Evolutionary conservation across 1,140 invertebrate genomes (phyloP), one percentile per base, ranked within the genome.

Genomic region (Panagrolaimus sp.): DNA sequence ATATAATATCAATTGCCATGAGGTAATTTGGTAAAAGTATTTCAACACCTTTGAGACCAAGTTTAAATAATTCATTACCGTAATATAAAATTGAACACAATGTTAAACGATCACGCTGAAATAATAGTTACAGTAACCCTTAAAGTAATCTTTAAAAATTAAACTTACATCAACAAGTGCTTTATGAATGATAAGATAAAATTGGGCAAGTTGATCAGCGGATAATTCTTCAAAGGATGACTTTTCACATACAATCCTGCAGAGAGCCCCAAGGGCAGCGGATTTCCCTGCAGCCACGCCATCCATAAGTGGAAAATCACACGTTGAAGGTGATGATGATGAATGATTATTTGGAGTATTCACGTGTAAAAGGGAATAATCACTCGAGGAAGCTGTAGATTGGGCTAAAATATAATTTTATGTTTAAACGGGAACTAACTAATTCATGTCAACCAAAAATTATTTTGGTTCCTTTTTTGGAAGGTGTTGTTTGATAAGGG

Each of bases 141-240:
- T 46, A 48, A 28, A 32, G n/a, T 17, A 71, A 63, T 32, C n/a
- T 47, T 12, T 52, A 64, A 43, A 55, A 66, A 69, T 4, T 90
- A 89, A 14, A 88, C 89, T 77, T 71, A 86, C 85, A 24, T 88
- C 84, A 82, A 90, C 88, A 5, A 98, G 87, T 10, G 93, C 94
- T 83, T 92, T 90, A 74, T 91, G 89, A 73, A 98, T 85, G 10
- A 92, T 91, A 77, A 93, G 88, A 85, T 96, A 97, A 85, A 96
- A 96, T 71, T 94, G 87, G 0, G 94, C 91, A 74, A 97, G 87
- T 85, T 98, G 98, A 2, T 93, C 89, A 3, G 93, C 91, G 17
- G 94, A 85, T 71, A 98, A 93, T 80, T 93, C 90, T 86, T 98
- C 96, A 43, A 91, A 91, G 15, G 93, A 94, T 85, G 94, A 94